A percentile compares a stretch with the other conserved stretches of the same genome.
phyloP scores from a whole-genome alignment of 2,888 invertebrate genomes.

The Mylabris sibirica region DNA sequence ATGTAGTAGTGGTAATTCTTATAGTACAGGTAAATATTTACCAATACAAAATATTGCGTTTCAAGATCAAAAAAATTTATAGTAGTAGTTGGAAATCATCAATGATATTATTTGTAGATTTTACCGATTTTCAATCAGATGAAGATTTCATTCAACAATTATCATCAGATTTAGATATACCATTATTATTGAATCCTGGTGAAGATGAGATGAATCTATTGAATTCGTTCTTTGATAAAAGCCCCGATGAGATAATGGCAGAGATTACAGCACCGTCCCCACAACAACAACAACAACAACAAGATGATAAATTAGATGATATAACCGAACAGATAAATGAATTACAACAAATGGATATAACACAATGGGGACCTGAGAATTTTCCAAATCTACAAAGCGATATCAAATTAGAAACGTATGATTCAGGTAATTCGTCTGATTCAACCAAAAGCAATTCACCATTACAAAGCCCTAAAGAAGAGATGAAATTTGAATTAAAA shows the following conservation, averaged over 20 bases:
- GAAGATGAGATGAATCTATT: conserved; percentile 55
- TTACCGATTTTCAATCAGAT: conserved; percentile 52
- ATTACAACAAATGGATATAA: conserved; percentile 43
- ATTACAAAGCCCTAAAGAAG: conserved; percentile 23
- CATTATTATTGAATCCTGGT: conserved; percentile 54
- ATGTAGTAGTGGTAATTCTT: conserved; percentile 52
- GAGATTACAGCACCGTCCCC: conserved; percentile 48
- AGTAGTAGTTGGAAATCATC: not conserved
- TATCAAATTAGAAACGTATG: conserved; percentile 48
- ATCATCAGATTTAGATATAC: conserved; percentile 57
- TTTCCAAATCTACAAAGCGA: conserved; percentile 43
- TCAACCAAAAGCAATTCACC: conserved; percentile 48
- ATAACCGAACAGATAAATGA: conserved; percentile 41
- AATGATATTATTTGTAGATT: conserved; percentile 42
- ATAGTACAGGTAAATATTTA: conserved; percentile 54
- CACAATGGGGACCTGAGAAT: conserved; percentile 44
- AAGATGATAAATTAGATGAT: conserved; percentile 36
- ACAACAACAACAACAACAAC: not conserved
- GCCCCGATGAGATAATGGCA: conserved; percentile 56
- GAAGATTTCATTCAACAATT: conserved; percentile 59
- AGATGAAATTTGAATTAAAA: conserved; percentile 24
- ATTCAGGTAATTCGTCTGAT: conserved; percentile 40
- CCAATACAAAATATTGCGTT: not conserved
- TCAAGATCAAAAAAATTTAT: not conserved
- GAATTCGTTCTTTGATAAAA: conserved; percentile 55